phyloP scores from a whole-genome alignment of 2,888 invertebrate species.

The Drosophila emarginata region DNA sequence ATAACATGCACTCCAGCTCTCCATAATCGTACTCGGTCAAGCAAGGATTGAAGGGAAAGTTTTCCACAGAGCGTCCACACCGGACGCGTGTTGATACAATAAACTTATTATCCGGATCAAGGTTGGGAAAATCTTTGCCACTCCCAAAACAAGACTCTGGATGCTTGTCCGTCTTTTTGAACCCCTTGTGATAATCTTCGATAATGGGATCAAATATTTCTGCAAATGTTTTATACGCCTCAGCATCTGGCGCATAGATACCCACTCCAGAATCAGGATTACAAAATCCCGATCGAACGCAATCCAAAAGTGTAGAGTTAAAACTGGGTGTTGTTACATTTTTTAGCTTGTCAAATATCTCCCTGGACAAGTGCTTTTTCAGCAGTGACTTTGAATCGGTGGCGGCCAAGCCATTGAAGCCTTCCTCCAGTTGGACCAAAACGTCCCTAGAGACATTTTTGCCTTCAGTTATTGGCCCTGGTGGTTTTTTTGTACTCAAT shows the following conservation, averaged over 20 bases:
- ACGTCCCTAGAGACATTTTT: conserved; percentile 83
- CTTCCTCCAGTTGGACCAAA: conserved; percentile 93
- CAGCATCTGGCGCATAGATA: conserved; percentile 98
- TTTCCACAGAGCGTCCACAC: conserved; percentile 95
- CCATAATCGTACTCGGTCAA: conserved; percentile 96
- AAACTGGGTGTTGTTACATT: conserved; percentile 93
- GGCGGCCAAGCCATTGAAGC: conserved; percentile 91
- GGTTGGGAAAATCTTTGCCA: conserved; percentile 92
- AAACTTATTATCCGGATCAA: conserved; percentile 94
- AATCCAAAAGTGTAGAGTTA: conserved; percentile 95
- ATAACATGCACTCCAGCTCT: conserved; percentile 95
- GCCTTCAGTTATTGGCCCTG: neutral
- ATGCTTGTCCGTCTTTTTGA: conserved; percentile 95
- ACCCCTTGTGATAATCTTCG: conserved; percentile 97
- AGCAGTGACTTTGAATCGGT: conserved; percentile 96
- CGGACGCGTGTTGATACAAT: conserved; percentile 97
- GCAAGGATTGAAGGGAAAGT: conserved; percentile 98
- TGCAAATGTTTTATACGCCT: conserved; percentile 94
- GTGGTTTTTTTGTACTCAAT: neutral
- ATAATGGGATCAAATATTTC: conserved; percentile 98
- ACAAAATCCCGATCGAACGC: conserved; percentile 97
- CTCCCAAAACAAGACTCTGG: conserved; percentile 97
- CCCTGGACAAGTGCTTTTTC: conserved; percentile 96
- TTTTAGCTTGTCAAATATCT: conserved; percentile 94
- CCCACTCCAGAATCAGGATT: conserved; percentile 98